A percentile compares a stretch with the other conserved stretches of the same genome.
phyloP scores from a whole-genome alignment of 2,113 vertebrate genomes.

The Calyptommatus sinebrachiatus region DNA sequence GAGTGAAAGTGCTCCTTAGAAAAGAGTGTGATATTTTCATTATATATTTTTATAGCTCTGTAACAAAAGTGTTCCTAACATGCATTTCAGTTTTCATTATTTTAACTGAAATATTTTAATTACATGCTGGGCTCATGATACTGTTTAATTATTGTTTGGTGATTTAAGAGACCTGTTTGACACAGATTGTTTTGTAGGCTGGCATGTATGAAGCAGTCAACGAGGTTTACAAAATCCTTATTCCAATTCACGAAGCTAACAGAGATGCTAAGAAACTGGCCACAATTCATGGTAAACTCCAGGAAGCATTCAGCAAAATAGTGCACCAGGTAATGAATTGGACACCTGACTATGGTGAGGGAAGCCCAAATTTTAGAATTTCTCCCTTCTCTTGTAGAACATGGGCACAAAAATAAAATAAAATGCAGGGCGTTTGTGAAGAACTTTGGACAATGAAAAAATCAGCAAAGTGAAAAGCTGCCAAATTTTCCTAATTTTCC shows the following conservation, averaged over 20 bases:
- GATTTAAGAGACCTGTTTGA: slow-evolving; percentile 39
- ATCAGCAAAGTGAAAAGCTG: not conserved
- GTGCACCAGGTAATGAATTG: slow-evolving; percentile 91
- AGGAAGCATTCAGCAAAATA: slow-evolving; percentile 98
- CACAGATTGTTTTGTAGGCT: slow-evolving; percentile 75
- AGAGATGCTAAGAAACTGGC: slow-evolving; percentile 97
- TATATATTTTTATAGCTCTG: not conserved
- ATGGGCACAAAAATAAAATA: not conserved
- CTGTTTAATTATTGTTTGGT: slow-evolving; percentile 23
- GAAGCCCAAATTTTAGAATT: slow-evolving; percentile 23
- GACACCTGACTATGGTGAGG: slow-evolving; percentile 47
- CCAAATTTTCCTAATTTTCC: not conserved
- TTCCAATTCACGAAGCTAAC: slow-evolving; percentile 96
- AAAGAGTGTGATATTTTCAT: not conserved
- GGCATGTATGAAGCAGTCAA: slow-evolving; percentile 99
- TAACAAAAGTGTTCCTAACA: not conserved
- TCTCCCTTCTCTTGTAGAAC: too few relatives aligned
- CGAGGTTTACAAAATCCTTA: slow-evolving; percentile 98
- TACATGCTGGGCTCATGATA: not conserved
- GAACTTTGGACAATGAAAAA: not conserved
- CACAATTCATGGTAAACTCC: slow-evolving; percentile 98
- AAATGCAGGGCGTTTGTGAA: not conserved
- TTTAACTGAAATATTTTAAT: slow-evolving; percentile 15
- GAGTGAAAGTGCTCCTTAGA: too few relatives aligned
- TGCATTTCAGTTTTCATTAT: not conserved